Conservation (phyloP, 1,140 invertebrate species). For the Sitobion miscanthi region DNA sequence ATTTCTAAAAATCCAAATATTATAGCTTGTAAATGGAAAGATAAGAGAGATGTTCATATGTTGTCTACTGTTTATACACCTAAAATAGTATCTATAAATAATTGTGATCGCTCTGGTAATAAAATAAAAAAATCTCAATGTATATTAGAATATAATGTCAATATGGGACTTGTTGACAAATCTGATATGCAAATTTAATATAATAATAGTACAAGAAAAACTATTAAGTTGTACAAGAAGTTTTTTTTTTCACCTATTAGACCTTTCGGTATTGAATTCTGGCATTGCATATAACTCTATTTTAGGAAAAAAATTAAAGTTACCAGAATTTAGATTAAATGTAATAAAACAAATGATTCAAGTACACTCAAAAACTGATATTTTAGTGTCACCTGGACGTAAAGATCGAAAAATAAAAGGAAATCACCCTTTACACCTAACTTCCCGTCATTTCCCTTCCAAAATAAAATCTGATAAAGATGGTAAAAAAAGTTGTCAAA, state of each 20-base stretch:
- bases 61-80: slow-evolving; percentile 56
- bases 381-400: no score
- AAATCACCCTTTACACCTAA: no score
- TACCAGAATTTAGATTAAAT: no score
- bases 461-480: no score
- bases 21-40: slow-evolving; percentile 60
- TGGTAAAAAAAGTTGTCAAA: no score
- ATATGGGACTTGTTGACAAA: background rate
- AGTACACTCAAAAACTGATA: no score
- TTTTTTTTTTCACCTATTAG: slow-evolving; percentile 10
- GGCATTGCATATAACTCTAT: background rate
- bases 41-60: slow-evolving; percentile 60
- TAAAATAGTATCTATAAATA: background rate
- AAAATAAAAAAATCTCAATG: background rate
- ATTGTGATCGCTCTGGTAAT: background rate
- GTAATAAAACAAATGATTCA: no score
- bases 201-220: background rate
- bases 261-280: slow-evolving; percentile 3
- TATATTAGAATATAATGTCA: background rate
- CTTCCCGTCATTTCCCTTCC: no score
- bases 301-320: no score
- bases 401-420: no score
- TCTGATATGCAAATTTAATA: background rate
- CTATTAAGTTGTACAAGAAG: background rate
- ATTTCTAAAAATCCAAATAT: slow-evolving; percentile 31